Evolutionary conservation across 2,888 invertebrate genomes (phyloP), one percentile per base, ranked within the genome.

Genomic region (Petrolisthes manimaculis): DNA sequence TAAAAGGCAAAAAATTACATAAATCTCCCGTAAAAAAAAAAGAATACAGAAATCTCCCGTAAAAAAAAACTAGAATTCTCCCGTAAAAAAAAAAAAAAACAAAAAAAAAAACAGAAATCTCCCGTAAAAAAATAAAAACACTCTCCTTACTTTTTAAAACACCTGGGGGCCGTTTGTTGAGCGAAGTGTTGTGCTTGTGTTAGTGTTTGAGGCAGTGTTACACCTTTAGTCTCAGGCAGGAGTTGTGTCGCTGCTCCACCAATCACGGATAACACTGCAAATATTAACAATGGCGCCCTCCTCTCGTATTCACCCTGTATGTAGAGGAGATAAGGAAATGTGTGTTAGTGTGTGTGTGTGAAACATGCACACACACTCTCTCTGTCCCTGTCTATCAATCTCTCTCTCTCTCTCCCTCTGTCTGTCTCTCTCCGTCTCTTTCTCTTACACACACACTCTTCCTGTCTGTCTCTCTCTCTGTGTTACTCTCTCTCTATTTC

Each of bases 171-270:
- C 9, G 79, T 24, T 21, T 75, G 67, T 1, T 67, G 61, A 79
- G 80, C 88, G 83, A 88, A 84, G 14, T 18, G 55, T 77, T 90
- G 89, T 3, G 89, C 90, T 54, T 88, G 87, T 5, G 74, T 67
- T 79, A 91, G 84, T 0, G 91, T 91, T 75, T 88, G 86, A 18
- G 91, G 91, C 51, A 91, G 83, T n/a, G 78, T 85, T 54, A 81
- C 83, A 24, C 88, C 88, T 14, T 24, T 74, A n/a, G 91, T 91
- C 88, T 91, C 91, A 24, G 91, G 91, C 75, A 91, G 86, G 12
- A 91, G 55, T n/a, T 83, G 53, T 4, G 89, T 89, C 21, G 86
- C 55, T 4, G 53, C 69, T 21, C 84, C 89, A 0, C 69, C 89
- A 12, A 89, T 3, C 51, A 88, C 80, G 2, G 86, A 88, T 24